Conservation (phyloP, 2,797 vertebrate species). For the Simalia tracyae region DNA sequence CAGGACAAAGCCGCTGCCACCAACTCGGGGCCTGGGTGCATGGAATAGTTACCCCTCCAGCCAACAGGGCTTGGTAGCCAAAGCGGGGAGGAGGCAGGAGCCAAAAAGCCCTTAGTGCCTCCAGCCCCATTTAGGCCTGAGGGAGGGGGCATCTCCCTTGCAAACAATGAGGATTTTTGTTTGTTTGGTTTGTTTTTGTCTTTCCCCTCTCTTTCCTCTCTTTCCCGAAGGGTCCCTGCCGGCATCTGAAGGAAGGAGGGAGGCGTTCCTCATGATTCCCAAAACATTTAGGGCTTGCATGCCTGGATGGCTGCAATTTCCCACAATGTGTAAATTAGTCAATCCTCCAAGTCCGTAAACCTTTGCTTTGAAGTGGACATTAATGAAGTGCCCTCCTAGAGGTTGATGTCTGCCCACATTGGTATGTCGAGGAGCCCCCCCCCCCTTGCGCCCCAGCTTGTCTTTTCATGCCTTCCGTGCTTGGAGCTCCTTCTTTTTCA, state of each 20-base stretch:
- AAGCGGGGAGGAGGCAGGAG: not conserved
- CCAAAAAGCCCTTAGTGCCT: slow-evolving; percentile 20
- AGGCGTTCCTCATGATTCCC: slow-evolving; percentile 78
- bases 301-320: slow-evolving; percentile 95
- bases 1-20: too few relatives aligned
- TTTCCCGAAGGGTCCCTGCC: slow-evolving; percentile 59
- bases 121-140: slow-evolving; percentile 1
- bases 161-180: slow-evolving; percentile 53
- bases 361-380: slow-evolving; percentile 90
- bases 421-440: slow-evolving; percentile 85
- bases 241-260: slow-evolving; percentile 75
- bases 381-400: slow-evolving; percentile 94
- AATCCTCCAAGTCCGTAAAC: slow-evolving; percentile 92
- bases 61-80: not conserved
- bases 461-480: slow-evolving; percentile 86
- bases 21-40: not conserved
- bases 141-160: slow-evolving; percentile 47
- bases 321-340: slow-evolving; percentile 98
- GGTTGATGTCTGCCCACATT: slow-evolving; percentile 81
- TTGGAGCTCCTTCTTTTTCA: slow-evolving; percentile 76
- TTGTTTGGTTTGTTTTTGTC: slow-evolving; percentile 15
- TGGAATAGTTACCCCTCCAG: too few relatives aligned
- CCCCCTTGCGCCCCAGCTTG: not conserved
- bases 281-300: slow-evolving; percentile 83
- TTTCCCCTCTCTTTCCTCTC: not conserved